Conservation (phyloP, 2,113 vertebrate species). For the Sciurus niger region DNA sequence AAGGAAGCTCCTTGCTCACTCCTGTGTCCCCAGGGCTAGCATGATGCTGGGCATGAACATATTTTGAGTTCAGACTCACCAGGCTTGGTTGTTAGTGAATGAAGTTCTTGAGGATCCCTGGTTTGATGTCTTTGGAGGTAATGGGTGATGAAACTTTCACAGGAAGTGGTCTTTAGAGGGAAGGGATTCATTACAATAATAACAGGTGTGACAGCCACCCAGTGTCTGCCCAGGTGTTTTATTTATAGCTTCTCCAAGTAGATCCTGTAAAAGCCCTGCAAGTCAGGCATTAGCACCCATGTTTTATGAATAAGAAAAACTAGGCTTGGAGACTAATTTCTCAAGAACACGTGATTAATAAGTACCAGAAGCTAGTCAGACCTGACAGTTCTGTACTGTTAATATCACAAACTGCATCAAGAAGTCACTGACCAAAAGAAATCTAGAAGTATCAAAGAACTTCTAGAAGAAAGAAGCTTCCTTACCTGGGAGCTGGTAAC, state of each 20-base stretch:
- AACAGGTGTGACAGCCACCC: not conserved
- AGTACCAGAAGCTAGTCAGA: constrained; percentile 14
- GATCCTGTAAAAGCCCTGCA: constrained; percentile 37
- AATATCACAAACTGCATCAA: not conserved
- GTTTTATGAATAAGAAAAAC: constrained; percentile 61
- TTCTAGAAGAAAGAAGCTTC: not conserved
- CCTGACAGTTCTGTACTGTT: not conserved
- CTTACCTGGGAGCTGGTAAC: not conserved
- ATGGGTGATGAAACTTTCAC: constrained; percentile 12
- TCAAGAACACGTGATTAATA: not conserved
- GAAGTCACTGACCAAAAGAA: not conserved
- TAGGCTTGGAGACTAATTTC: constrained; percentile 21
- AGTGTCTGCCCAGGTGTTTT: not conserved
- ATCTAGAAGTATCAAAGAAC: not conserved
- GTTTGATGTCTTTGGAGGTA: not conserved
- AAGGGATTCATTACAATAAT: constrained; percentile 34
- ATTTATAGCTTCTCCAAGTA: constrained; percentile 55
- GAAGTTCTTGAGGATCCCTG: not conserved
- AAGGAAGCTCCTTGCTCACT: not conserved
- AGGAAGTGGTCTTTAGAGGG: constrained; percentile 51
- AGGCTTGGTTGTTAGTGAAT: not conserved
- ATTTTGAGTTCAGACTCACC: not conserved
- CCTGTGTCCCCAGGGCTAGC: not conserved
- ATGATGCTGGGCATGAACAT: not conserved
- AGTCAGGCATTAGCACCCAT: not conserved